Conservation (phyloP, 2,888 invertebrate species). For the Drosophila anomalata region DNA sequence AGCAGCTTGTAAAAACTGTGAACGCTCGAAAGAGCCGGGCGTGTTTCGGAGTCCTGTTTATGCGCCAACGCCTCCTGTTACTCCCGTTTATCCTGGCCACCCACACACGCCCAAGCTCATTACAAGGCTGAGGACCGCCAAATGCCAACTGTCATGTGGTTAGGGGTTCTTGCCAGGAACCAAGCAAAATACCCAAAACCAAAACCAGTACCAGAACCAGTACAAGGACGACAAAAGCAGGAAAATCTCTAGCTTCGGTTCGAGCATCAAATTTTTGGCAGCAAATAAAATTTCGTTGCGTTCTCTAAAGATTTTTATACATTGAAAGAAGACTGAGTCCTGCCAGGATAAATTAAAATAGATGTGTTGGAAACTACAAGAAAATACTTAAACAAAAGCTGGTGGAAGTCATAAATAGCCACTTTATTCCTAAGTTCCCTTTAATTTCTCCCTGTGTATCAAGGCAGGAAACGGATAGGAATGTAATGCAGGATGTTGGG, state of each 20-base stretch:
- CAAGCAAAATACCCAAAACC: conserved; percentile 9
- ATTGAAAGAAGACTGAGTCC: conserved; percentile 54
- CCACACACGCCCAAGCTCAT: conserved; percentile 46
- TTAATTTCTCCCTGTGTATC: neutral
- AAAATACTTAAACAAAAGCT: neutral
- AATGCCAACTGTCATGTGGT: conserved; percentile 62
- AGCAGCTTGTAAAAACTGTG: conserved; percentile 70
- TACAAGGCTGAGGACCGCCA: conserved; percentile 54
- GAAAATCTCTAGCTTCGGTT: conserved; percentile 25
- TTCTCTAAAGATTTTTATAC: conserved; percentile 61
- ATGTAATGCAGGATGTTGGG: conserved; percentile 6
- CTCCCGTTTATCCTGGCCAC: conserved; percentile 25
- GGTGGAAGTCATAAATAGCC: neutral
- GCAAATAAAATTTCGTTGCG: conserved; percentile 69
- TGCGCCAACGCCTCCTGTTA: conserved; percentile 39
- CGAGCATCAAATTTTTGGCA: conserved; percentile 51
- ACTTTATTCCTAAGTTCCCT: neutral
- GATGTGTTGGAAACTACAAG: conserved; percentile 29
- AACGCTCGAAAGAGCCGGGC: conserved; percentile 50
- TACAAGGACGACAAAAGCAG: conserved; percentile 1
- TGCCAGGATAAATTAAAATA: conserved; percentile 53
- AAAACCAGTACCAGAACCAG: conserved; percentile 47
- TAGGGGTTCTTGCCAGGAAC: neutral
- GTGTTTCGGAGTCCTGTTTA: conserved; percentile 36
- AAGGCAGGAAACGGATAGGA: conserved; percentile 17